Conservation (phyloP, 1,140 invertebrate species). For the Holotrichia oblita region DNA sequence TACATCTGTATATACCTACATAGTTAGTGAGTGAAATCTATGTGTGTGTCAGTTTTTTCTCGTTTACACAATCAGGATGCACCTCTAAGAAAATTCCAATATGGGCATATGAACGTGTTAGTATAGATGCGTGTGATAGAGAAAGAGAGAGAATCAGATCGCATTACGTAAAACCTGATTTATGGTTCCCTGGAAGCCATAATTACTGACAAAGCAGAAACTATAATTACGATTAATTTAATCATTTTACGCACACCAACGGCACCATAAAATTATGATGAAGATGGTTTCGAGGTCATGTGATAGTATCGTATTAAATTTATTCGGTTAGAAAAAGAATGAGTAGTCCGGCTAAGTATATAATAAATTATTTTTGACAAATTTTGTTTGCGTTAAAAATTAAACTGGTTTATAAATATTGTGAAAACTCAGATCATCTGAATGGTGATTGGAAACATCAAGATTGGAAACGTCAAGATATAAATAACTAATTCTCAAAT, state of each 20-base stretch:
- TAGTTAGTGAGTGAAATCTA: not conserved
- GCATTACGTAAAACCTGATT: slow-evolving; percentile 10
- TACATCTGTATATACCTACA: not conserved
- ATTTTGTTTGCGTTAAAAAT: not conserved
- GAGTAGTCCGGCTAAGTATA: not conserved
- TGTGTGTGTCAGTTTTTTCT: slow-evolving; percentile 10
- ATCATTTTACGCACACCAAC: slow-evolving; percentile 1
- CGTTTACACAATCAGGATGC: not conserved
- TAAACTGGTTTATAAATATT: no score
- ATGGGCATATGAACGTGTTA: not conserved
- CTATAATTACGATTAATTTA: slow-evolving; percentile 12
- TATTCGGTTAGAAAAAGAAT: not conserved
- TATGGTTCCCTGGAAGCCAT: slow-evolving; percentile 1
- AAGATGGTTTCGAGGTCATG: slow-evolving; percentile 8
- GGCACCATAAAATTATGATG: not conserved
- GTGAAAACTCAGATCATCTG: no score
- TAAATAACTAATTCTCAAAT: no score
- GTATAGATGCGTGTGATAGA: not conserved
- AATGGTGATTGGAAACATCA: no score
- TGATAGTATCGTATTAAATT: not conserved
- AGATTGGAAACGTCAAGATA: no score
- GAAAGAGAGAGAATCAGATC: not conserved
- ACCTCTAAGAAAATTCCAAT: not conserved
- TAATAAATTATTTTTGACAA: not conserved
- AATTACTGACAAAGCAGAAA: slow-evolving; percentile 16